Conservation (phyloP, 2,888 invertebrate species). For the Lasioglossum malachurum region DNA sequence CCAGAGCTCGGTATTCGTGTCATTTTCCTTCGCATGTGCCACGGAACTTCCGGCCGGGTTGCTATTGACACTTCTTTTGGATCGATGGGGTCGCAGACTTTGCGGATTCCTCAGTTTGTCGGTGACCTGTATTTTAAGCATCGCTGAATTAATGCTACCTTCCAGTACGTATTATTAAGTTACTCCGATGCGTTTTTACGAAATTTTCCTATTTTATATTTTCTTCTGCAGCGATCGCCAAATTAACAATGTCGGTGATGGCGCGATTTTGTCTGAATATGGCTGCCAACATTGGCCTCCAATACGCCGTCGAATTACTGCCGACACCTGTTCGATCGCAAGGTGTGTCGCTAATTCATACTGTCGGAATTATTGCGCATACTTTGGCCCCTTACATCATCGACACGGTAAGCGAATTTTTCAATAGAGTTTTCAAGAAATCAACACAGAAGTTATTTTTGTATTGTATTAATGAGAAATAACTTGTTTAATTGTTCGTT, state of each 20-base stretch:
- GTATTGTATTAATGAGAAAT: too few species aligned
- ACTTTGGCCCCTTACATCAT: constrained; percentile 94
- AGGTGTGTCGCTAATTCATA: constrained; percentile 94
- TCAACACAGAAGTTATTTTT: too few species aligned
- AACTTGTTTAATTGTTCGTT: constrained; percentile 85
- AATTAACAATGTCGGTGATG: constrained; percentile 91
- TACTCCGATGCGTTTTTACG: neutral
- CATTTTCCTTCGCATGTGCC: constrained; percentile 93
- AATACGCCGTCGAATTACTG: constrained; percentile 94
- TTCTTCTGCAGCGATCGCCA: constrained; percentile 87
- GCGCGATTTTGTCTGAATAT: constrained; percentile 95
- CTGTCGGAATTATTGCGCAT: constrained; percentile 94
- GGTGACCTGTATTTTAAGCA: constrained; percentile 91
- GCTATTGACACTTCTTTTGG: constrained; percentile 90
- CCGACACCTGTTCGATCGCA: constrained; percentile 95
- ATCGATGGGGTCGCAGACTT: constrained; percentile 94
- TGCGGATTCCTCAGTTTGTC: constrained; percentile 93
- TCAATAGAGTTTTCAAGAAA: too few species aligned
- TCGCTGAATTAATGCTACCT: constrained; percentile 82
- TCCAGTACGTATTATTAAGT: constrained; percentile 70
- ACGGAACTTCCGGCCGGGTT: constrained; percentile 95
- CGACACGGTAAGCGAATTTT: constrained; percentile 88
- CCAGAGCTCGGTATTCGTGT: constrained; percentile 92
- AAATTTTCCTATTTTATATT: neutral
- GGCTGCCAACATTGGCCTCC: constrained; percentile 95